phyloP scores from a whole-genome alignment of 2,113 vertebrate species.

The Dryoscopus gambensis region DNA sequence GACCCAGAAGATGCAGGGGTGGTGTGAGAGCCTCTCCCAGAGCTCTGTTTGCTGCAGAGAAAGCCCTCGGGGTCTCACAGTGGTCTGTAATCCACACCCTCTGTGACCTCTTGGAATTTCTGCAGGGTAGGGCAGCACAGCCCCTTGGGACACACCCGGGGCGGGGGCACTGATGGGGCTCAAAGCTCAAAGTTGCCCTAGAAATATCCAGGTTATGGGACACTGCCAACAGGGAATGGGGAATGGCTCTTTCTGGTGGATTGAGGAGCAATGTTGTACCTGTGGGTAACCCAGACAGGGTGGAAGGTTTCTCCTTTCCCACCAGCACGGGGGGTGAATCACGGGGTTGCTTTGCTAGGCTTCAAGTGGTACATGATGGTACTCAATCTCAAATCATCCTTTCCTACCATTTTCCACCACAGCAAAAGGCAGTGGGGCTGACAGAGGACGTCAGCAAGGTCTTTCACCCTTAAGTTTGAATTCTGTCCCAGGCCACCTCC shows the following conservation, averaged over 20 bases:
- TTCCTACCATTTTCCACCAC: neutral
- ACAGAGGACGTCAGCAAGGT: neutral
- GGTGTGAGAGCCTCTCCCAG: neutral
- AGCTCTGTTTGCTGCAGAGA: neutral
- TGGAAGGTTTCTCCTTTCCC: neutral
- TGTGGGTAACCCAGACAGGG: accelerated
- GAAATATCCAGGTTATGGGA: neutral
- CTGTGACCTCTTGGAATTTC: neutral
- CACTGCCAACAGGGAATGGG: neutral
- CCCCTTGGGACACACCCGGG: too few species aligned
- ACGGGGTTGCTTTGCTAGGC: neutral
- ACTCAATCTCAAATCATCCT: neutral
- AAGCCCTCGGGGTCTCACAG: neutral
- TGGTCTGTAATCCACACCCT: neutral
- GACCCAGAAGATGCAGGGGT: neutral
- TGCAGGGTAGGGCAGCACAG: neutral
- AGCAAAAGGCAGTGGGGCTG: neutral
- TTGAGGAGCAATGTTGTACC: neutral
- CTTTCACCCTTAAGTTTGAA: neutral
- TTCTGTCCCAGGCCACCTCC: neutral
- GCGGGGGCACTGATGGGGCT: neutral
- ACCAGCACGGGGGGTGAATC: neutral
- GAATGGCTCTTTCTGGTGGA: neutral
- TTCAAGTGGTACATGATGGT: neutral
- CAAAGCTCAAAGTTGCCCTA: neutral